Base-by-base conservation (phyloP, 2,888 invertebrate species). In the Apomyelois bistriatella region DNA sequence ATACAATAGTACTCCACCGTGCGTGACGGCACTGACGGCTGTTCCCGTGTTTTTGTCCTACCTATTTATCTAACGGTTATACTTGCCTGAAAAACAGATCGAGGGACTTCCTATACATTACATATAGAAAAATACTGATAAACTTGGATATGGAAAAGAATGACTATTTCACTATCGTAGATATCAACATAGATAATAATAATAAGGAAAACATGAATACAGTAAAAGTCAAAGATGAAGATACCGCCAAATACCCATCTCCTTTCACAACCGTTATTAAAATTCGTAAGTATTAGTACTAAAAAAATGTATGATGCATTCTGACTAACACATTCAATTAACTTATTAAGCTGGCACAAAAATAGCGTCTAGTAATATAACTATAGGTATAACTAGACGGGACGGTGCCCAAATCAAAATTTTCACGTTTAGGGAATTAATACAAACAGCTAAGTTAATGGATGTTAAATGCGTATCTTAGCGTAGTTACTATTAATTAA, bases 101-200 rank as follows among this genome's bases (percentile, higher is more conserved):
- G n/a, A 13, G 17, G 17, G 17, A 42, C 16, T 51, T 16, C 35
- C 42, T 36, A 12, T 17, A 28, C 22, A 32, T 43, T 43, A 15
- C 36, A 9, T n/a, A 13, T 43, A 12, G 13, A 46, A 32, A 10
- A 16, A 50, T 15, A 40, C 40, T 32, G 22, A 15, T 13, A 13
- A 9, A 28, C 10, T 10, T 28, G 37, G 36, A 52, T 37, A 85
- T 85, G 85, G 80, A 84, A 63, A 78, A 77, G 58, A 75, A 72
- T 70, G 78, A 79, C 50, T 73, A 84, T n/a, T 86, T 83, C 60
- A 75, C 84, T 58, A 79, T 86, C 55, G 67, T 86, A 61, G 82
- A 86, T 62, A 79, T 87, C 58, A 81, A 83, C 57, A 77, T 86
- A 55, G 61, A 65, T 55, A 71, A 77, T 68, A 85, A 82, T 56